Evolutionary conservation across 2,888 invertebrate species (phyloP), one percentile per base, ranked within the genome.

Genomic region (Xanthorhoe designata): DNA sequence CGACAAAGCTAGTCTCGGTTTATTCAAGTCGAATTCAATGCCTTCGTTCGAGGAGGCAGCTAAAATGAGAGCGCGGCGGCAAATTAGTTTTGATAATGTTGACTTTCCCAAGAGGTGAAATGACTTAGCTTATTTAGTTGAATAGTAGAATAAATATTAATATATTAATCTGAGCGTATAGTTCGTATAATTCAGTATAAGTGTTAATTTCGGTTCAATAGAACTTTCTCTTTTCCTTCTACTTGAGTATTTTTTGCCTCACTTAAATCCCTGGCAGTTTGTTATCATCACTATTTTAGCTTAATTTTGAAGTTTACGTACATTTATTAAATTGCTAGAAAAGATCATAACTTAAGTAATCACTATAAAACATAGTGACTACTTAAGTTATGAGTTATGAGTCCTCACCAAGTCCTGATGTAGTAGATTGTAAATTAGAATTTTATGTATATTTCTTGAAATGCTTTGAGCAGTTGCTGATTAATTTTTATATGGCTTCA

Each of bases 21-120:
- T 91, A 0, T 90, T 86, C 70, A 90, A 89, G 70, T 90, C 90
- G 0, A 90, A 90, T 72, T 91, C 91, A 4, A 93, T 88, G 94
- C 90, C 89, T 5, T 91, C 88, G 0, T 94, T 88, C 68, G 92
- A 89, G 72, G 94, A 91, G 70, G 89, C 88, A 0, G 88, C 89
- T 29, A 94, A 91, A 78, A 90, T 94, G 81, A 91, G 94, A 75
- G 95, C 94, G 1, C 87, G 95, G 15, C 86, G 95, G 38, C 95
- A 95, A 80, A 95, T 95, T 76, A 94, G 94, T 76, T 95, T 95
- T 78, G 95, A 95, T 81, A 94, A 93, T 80, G 78, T 91, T 38
- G 92, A 93, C 68, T 91, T 92, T 66, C 89, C 91, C 55, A 92
- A 90, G 71, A 89, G 94, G 80, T 94, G 91, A 93, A 77, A 68